A percentile compares a stretch with the other conserved stretches of the same genome.
Evolutionary conservation across 2,888 invertebrate species (phyloP).

Genomic region (Mythimna vitellina): DNA sequence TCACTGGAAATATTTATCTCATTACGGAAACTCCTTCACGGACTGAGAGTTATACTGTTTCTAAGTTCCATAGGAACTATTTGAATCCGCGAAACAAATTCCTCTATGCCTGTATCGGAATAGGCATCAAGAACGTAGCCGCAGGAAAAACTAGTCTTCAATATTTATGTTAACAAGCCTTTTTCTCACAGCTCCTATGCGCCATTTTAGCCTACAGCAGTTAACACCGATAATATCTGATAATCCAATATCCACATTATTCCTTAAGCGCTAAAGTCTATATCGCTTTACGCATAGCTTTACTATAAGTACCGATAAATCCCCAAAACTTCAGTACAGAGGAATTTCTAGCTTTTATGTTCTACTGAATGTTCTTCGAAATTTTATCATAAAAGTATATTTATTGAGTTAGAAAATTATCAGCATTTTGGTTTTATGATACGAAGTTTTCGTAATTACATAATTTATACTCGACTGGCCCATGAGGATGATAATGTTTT

Average conservation of each 20-base stretch:
- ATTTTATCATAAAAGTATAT: constrained; percentile 46
- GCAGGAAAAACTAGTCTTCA: constrained; percentile 18
- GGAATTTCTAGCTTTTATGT: constrained; percentile 35
- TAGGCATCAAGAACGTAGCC: not conserved
- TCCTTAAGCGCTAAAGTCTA: constrained; percentile 27
- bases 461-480: constrained; percentile 4
- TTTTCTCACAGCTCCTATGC: constrained; percentile 20
- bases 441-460: constrained; percentile 14
- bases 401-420: constrained; percentile 34
- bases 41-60: too few relatives aligned
- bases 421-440: constrained; percentile 4
- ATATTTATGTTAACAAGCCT: constrained; percentile 26
- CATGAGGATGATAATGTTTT: not conserved
- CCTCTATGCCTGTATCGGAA: too few relatives aligned
- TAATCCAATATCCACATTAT: constrained; percentile 47
- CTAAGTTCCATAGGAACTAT: too few relatives aligned
- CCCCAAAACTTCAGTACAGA: constrained; percentile 43
- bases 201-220: constrained; percentile 40
- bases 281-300: constrained; percentile 22
- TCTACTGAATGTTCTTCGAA: constrained; percentile 30
- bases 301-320: constrained; percentile 42
- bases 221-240: constrained; percentile 19
- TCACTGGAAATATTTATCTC: too few relatives aligned
- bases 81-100: too few relatives aligned
- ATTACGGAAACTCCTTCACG: too few relatives aligned